Evolutionary conservation across 2,113 vertebrate species (phyloP).

Genomic region (Physeter macrocephalus): DNA sequence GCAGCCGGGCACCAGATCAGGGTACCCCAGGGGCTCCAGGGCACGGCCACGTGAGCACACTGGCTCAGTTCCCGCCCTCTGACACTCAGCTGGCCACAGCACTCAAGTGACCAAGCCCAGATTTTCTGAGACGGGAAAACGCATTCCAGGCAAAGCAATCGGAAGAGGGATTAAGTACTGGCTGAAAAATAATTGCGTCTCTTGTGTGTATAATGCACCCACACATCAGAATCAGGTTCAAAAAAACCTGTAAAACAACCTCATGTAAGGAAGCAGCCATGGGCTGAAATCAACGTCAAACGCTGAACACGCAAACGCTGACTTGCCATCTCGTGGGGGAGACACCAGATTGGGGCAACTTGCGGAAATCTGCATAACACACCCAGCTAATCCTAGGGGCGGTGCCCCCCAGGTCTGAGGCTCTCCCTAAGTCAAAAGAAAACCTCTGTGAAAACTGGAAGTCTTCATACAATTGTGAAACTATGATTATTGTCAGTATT

Average conservation of each 20-base stretch:
- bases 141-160: rapidly evolving
- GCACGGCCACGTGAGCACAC: rapidly evolving
- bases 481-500: rapidly evolving
- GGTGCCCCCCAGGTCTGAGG: rapidly evolving
- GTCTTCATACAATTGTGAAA: rapidly evolving
- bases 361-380: neutral
- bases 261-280: rapidly evolving
- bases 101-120: neutral
- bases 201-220: rapidly evolving
- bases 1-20: rapidly evolving
- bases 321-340: rapidly evolving
- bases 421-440: rapidly evolving
- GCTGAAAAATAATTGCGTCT: neutral
- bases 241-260: neutral
- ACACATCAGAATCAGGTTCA: neutral
- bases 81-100: rapidly evolving
- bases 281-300: rapidly evolving
- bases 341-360: neutral
- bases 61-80: rapidly evolving
- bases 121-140: neutral
- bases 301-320: rapidly evolving
- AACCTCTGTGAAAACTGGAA: rapidly evolving
- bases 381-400: rapidly evolving
- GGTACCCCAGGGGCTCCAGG: neutral
- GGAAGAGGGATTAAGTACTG: rapidly evolving